These are phyloP conservation scores for Coptodon bakossiorum DNA, from an alignment of 2,113 vertebrate species.

Conservation along the genomic window DNA sequence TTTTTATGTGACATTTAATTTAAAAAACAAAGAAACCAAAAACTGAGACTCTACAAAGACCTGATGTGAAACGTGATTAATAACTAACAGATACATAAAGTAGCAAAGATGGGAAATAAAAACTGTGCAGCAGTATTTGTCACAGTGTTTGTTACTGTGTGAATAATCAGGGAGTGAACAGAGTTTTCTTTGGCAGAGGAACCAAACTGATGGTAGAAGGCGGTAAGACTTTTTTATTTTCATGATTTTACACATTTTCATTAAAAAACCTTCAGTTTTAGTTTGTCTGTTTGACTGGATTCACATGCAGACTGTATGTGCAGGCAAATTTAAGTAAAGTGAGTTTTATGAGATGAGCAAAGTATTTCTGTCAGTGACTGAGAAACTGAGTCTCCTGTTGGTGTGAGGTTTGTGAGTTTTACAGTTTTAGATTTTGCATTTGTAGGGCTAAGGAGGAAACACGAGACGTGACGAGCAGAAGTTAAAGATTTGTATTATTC, in stretches of 20 bases:
- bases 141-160: neutral
- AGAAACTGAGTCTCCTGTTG: neutral
- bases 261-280: neutral
- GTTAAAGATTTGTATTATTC: neutral
- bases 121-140: neutral
- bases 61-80: neutral
- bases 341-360: rapidly evolving
- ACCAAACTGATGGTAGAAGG: neutral
- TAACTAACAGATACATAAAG: neutral
- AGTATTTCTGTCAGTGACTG: too few species aligned
- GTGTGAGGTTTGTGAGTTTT: neutral
- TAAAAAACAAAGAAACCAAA: neutral
- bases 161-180: neutral
- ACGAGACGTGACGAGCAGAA: rapidly evolving
- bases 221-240: neutral
- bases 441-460: rapidly evolving
- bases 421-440: rapidly evolving
- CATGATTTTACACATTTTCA: neutral
- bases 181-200: neutral
- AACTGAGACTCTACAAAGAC: neutral
- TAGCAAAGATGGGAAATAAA: neutral
- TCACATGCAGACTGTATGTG: neutral
- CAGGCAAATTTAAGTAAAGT: rapidly evolving
- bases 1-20: rapidly evolving
- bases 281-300: neutral